Conservation (phyloP, 2,797 vertebrate species). For the Philypnodon macrostomus region DNA sequence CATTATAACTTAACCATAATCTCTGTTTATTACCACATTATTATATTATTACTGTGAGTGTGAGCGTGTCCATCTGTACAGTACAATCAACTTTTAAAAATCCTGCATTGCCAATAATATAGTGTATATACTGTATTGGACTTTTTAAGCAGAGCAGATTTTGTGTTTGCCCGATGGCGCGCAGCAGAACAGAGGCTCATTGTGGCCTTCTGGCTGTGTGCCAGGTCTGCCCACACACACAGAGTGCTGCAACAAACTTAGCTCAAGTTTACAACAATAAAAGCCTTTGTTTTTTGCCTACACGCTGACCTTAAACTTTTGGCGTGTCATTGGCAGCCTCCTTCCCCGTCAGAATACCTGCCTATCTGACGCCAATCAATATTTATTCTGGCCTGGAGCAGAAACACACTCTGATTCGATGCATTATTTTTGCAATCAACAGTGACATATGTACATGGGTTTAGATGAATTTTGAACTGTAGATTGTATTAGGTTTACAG, state of each 20-base stretch:
- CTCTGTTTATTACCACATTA: too few relatives aligned
- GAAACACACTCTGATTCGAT: too few relatives aligned
- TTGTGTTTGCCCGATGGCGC: slow-evolving; percentile 30
- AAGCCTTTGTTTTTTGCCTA: slow-evolving; percentile 38
- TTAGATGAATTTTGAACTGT: too few relatives aligned
- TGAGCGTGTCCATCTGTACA: too few relatives aligned
- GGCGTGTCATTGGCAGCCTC: slow-evolving; percentile 24
- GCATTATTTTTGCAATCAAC: too few relatives aligned
- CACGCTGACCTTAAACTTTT: slow-evolving; percentile 36
- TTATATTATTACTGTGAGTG: too few relatives aligned
- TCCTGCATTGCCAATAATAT: too few relatives aligned
- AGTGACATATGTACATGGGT: too few relatives aligned
- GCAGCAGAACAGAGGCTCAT: slow-evolving; percentile 29
- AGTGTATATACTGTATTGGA: slow-evolving; percentile 10
- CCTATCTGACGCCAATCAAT: not conserved
- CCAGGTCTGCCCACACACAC: slow-evolving; percentile 56
- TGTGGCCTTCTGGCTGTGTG: slow-evolving; percentile 48
- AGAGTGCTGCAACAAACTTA: slow-evolving; percentile 32
- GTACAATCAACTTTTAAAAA: too few relatives aligned
- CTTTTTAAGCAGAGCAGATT: slow-evolving; percentile 7
- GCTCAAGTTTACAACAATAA: slow-evolving; percentile 40
- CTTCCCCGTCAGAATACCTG: slow-evolving; percentile 6
- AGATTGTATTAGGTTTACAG: too few relatives aligned
- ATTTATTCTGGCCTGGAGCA: slow-evolving; percentile 7
- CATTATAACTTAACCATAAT: too few relatives aligned